Base-by-base conservation (phyloP, 2,888 invertebrate species). In the Cryptus armator region DNA sequence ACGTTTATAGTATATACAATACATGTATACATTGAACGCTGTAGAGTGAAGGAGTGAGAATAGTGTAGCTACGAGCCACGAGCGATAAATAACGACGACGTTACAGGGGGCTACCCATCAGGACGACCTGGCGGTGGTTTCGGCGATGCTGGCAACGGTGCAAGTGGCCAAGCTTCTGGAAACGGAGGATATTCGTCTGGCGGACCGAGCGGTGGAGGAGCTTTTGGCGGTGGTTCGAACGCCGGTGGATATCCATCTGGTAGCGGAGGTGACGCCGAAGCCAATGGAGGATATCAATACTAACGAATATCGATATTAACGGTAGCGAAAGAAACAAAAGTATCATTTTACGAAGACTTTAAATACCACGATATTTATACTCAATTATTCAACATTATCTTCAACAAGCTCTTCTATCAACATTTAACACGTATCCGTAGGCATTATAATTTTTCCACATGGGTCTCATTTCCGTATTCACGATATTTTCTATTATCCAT, bases 251-350 rank as follows among this genome's bases (percentile, higher is more conserved):
- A 92, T 87, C 92, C 93, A 68, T 90, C 91, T 7, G 93, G 93
- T 74, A 93, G 89, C 86, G 93, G 93, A 46, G 92, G 93, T 51
- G 92, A 93, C 83, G 92, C 92, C 3, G 91, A 89, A 44, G 92
- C 92, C 70, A 93, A 93, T 86, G 92, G 92, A 81, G 93, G 93
- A 89, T 93, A 93, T 89, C 93, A 93, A 89, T 93, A 93, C 89
- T 93, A 89, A 91, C 88, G 43, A 48, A 24, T 72, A 82, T 66
- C 70, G 48, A 62, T 62, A 71, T 51, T 67, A 76, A 78, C 37
- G 78, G 70, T 84, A 83, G 83, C 71, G 72, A 72, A 77, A 76
- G 66, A 70, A 53, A 68, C 10, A 44, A 64, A 53, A 4, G 56
- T 24, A 19, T 56, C 24, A 24, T 56, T 56, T 24, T 19, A 16